Conservation (phyloP, 2,888 invertebrate genomes). For the Cheiracanthium punctorium region DNA sequence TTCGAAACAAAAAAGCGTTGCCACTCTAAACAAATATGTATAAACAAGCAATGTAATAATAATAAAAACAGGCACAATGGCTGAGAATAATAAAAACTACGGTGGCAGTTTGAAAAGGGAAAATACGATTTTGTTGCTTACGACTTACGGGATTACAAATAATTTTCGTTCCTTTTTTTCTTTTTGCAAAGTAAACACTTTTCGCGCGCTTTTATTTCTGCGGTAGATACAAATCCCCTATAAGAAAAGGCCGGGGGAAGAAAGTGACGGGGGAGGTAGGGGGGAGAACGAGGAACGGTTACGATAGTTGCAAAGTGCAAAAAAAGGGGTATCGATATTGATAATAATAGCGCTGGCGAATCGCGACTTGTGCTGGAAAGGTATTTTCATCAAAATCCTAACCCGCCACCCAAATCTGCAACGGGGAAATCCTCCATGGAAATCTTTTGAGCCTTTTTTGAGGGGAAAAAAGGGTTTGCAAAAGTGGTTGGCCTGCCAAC, state of each 20-base stretch:
- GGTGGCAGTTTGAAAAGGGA: background rate
- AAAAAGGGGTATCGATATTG: conserved; percentile 38
- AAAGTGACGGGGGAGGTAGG: background rate
- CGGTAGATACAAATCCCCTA: conserved; percentile 51
- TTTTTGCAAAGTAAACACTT: conserved; percentile 63
- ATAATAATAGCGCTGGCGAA: conserved; percentile 58
- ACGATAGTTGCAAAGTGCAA: background rate
- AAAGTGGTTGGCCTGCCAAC: background rate
- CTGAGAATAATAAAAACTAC: conserved; percentile 47
- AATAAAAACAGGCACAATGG: conserved; percentile 5
- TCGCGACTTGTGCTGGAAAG: conserved; percentile 20
- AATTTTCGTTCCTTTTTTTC: conserved; percentile 54
- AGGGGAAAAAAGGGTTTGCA: conserved; percentile 37
- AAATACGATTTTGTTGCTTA: conserved; percentile 1
- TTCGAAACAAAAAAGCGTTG: background rate
- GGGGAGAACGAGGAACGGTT: background rate
- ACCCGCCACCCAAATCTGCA: conserved; percentile 32
- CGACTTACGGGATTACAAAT: conserved; percentile 63
- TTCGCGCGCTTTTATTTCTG: conserved; percentile 47
- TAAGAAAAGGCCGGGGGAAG: conserved; percentile 6
- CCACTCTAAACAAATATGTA: background rate
- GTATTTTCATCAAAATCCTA: conserved; percentile 61
- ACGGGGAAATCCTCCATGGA: conserved; percentile 32
- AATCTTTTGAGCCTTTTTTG: conserved; percentile 56
- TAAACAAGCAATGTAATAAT: background rate